Base-by-base conservation (phyloP, 2,888 invertebrate genomes). In the Mesochorus sp. region DNA sequence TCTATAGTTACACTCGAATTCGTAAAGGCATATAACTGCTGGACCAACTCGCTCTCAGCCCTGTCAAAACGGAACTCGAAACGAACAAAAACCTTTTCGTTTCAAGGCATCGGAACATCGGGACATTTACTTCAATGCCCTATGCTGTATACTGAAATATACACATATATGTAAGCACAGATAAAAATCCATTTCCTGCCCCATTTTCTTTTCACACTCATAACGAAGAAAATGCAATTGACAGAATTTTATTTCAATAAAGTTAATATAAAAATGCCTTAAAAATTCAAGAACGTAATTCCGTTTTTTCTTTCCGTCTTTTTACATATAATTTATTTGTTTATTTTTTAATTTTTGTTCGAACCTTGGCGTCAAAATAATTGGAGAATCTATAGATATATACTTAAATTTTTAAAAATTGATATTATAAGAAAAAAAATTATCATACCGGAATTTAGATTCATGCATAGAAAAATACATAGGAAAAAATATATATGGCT, bases 41-140 rank as follows among this genome's bases (percentile, higher is more conserved):
- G 70, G 6, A 31, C 44, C 76, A 28, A 34, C 49, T 64, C 64
- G n/a, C n/a, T 55, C 62, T 44, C 24, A 28, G 47, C 39, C 57
- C 76, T 64, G 76, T 76, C 57, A 76, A 76, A 76, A 76, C 49
- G 70, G 24, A 64, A 76, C 70, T 70, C 6, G 47, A 70, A 24
- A 14, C 19, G 12, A 64, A 57, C 28, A 47, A 64, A 57, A 70
- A 74, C 34, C 12, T 49, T 28, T 44, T 10, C n/a, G 31, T 17
- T n/a, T n/a, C n/a, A n/a, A n/a, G n/a, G n/a, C n/a, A n/a, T n/a
- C n/a, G n/a, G n/a, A n/a, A n/a, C n/a, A n/a, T n/a, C n/a, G n/a
- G 37, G 34, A 24, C 31, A n/a, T 64, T 49, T 37, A 51, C 34
- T 10, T 19, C 14, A 10, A 17, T 19, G 19, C 31, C n/a, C 19